A percentile compares a stretch with the other conserved stretches of the same genome.
phyloP scores from a whole-genome alignment of 1,140 invertebrate genomes.

The Mycetomoellerius zeteki region DNA sequence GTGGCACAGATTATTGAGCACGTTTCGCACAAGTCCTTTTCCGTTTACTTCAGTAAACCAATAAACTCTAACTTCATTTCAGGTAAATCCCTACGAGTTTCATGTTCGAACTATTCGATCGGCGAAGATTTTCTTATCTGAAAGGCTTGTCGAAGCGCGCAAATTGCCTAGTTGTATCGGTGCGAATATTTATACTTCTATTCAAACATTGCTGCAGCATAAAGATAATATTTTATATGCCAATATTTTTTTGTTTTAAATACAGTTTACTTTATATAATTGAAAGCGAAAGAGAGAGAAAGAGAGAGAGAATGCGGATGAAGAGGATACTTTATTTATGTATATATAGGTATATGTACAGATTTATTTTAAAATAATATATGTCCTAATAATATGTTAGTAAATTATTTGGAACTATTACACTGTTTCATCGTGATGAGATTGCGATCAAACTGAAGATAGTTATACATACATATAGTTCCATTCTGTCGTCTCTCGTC shows the following conservation, averaged over 20 bases:
- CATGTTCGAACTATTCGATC: conserved; percentile 59
- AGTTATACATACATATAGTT: conserved; percentile 14
- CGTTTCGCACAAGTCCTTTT: conserved; percentile 74
- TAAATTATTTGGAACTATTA: background rate
- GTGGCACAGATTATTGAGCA: conserved; percentile 77
- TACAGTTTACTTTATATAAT: background rate
- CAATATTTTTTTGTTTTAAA: background rate
- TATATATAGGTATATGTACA: background rate
- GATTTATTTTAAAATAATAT: background rate
- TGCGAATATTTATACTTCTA: conserved; percentile 11
- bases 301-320: background rate
- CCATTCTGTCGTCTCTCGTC: conserved; percentile 25
- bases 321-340: background rate
- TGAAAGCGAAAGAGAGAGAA: background rate
- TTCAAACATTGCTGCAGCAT: background rate
- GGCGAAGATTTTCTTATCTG: conserved; percentile 65
- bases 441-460: conserved; percentile 25
- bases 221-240: background rate
- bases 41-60: conserved; percentile 76
- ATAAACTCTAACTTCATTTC: conserved; percentile 78
- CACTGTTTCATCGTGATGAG: background rate
- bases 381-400: background rate
- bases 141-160: conserved; percentile 42
- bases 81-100: conserved; percentile 72
- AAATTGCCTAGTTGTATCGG: background rate